Conservation (phyloP, 2,113 vertebrate species). For the Chaetodon auriga region DNA sequence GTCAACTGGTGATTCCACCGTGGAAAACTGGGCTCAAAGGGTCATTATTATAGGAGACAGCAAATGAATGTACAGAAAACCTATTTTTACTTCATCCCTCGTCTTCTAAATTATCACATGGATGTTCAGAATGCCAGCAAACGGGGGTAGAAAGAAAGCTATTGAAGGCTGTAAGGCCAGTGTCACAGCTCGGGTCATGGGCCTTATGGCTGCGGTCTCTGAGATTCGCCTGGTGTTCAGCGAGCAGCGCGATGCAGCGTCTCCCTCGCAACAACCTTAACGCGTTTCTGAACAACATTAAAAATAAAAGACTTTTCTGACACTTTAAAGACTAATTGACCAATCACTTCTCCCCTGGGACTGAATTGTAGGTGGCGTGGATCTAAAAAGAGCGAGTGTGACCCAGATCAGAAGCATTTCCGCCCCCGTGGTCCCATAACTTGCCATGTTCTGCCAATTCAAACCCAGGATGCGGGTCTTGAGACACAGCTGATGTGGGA, state of each 20-base stretch:
- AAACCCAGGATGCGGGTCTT: conserved; percentile 10
- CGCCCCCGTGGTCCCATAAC: not conserved
- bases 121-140: conserved; percentile 32
- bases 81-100: conserved; percentile 17
- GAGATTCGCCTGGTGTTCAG: not conserved
- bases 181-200: conserved; percentile 12
- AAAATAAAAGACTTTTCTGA: not conserved
- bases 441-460: not conserved
- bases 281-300: not conserved
- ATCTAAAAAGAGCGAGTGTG: not conserved
- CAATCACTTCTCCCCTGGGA: not conserved
- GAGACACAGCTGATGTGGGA: conserved; percentile 40
- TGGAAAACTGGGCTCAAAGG: conserved; percentile 54
- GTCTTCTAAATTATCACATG: conserved; percentile 26
- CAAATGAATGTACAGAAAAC: conserved; percentile 25
- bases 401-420: not conserved
- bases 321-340: not conserved
- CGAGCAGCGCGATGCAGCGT: not conserved
- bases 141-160: conserved; percentile 11
- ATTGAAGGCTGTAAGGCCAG: conserved; percentile 20
- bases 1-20: conserved; percentile 35
- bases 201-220: not conserved
- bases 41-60: conserved; percentile 53
- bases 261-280: not conserved
- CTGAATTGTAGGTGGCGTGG: not conserved